Evolutionary conservation across 2,888 invertebrate species (phyloP).

Genomic region (Pimpla rufipes): DNA sequence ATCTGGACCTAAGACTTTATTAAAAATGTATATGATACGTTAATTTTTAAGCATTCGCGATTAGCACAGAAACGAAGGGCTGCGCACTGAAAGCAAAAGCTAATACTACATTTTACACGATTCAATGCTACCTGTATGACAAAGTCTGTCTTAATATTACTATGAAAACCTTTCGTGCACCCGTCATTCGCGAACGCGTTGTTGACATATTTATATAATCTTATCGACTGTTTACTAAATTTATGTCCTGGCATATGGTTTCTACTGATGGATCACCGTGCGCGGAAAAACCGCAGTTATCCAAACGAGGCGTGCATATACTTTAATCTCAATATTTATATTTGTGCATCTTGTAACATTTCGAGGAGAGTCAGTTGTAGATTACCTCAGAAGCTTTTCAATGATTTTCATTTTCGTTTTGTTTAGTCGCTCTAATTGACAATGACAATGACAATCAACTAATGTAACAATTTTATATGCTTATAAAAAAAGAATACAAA

Average conservation of each 20-base stretch:
- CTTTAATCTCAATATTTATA: background rate
- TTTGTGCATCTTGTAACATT: background rate
- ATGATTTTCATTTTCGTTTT: no score
- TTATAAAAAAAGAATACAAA: no score
- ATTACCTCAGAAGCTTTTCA: background rate
- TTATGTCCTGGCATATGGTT: background rate
- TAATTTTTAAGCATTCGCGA: background rate
- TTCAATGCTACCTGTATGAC: background rate
- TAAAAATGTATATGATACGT: constrained; percentile 48
- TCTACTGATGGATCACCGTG: background rate
- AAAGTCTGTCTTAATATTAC: no score
- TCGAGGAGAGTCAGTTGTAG: background rate
- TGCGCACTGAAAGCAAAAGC: constrained; percentile 2
- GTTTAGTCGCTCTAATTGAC: no score
- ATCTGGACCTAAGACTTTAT: constrained; percentile 81
- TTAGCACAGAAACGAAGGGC: background rate
- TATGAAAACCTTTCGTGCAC: no score
- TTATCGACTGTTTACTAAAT: background rate
- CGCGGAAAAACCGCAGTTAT: background rate
- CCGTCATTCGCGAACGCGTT: no score
- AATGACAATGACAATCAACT: no score
- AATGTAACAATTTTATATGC: no score
- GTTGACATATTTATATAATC: background rate
- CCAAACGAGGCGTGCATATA: background rate
- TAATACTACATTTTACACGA: background rate